Percentiles rank a stretch among this genome's conserved stretches.
phyloP scores from a whole-genome alignment of 2,797 vertebrate genomes.

The Carcharodon carcharias region DNA sequence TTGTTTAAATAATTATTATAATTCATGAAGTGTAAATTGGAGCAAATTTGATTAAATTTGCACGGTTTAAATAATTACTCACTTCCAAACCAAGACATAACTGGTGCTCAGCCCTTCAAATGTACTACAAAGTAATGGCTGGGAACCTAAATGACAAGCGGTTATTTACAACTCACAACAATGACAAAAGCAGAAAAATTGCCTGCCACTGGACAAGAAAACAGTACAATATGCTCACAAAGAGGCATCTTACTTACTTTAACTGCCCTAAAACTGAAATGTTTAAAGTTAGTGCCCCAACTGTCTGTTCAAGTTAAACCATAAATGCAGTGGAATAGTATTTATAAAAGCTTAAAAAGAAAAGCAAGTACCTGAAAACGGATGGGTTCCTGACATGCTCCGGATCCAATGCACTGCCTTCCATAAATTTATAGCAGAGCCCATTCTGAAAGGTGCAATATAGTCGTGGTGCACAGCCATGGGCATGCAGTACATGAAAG shows the following conservation, averaged over 20 bases:
- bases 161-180: background rate
- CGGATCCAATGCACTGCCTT: conserved; percentile 82
- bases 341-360: background rate
- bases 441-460: conserved; percentile 97
- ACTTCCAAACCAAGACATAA: background rate
- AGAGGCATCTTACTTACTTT: background rate
- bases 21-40: background rate
- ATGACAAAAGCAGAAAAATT: background rate
- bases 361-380: conserved; percentile 70
- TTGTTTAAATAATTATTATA: background rate
- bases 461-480: conserved; percentile 83
- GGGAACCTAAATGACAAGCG: background rate
- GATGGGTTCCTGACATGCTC: conserved; percentile 78
- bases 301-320: background rate
- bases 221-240: background rate
- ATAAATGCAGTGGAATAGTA: background rate
- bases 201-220: background rate
- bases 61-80: background rate
- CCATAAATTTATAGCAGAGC: conserved; percentile 91
- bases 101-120: background rate
- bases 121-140: background rate
- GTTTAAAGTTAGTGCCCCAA: background rate
- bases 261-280: background rate
- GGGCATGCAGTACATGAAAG: conserved; percentile 81
- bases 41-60: background rate